Evolutionary conservation across 1,140 invertebrate genomes (phyloP).

Genomic region (Drosophila pachea): DNA sequence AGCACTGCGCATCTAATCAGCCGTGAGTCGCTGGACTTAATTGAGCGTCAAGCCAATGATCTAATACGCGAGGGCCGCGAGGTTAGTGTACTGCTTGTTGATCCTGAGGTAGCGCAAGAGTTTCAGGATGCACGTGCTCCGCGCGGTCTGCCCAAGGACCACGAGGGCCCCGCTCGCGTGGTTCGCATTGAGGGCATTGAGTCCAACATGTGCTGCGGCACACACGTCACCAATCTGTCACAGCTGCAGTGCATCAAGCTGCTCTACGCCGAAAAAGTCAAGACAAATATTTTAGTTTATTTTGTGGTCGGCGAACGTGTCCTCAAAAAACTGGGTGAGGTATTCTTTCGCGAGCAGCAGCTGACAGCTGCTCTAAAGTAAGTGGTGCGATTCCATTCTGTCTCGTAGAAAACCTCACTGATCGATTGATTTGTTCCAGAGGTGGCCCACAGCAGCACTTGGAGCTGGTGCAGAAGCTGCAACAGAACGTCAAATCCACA

Average conservation of each 20-base stretch:
- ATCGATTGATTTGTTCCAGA: constrained; percentile 77
- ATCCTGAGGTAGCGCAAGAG: constrained; percentile 80
- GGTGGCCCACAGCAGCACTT: constrained; percentile 84
- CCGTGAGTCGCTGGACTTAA: constrained; percentile 79
- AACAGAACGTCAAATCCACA: constrained; percentile 83
- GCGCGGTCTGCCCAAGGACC: constrained; percentile 87
- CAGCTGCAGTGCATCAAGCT: constrained; percentile 90
- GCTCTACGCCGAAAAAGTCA: constrained; percentile 84
- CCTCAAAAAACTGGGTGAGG: constrained; percentile 81
- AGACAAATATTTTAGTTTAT: constrained; percentile 82
- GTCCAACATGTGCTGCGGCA: constrained; percentile 91
- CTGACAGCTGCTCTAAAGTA: constrained; percentile 82
- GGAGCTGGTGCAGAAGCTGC: constrained; percentile 85
- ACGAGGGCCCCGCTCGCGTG: constrained; percentile 85
- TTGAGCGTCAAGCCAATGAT: constrained; percentile 84
- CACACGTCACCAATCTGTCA: constrained; percentile 87
- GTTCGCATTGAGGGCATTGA: constrained; percentile 87
- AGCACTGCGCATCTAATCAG: constrained; percentile 80
- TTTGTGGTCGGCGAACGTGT: constrained; percentile 87
- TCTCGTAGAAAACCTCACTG: neutral
- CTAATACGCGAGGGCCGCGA: constrained; percentile 83
- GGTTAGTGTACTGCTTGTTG: constrained; percentile 83
- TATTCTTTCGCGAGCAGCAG: constrained; percentile 84
- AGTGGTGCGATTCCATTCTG: neutral
- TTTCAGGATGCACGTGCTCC: constrained; percentile 69